Conservation (phyloP, 2,888 invertebrate species). For the Cephus spinipes region DNA sequence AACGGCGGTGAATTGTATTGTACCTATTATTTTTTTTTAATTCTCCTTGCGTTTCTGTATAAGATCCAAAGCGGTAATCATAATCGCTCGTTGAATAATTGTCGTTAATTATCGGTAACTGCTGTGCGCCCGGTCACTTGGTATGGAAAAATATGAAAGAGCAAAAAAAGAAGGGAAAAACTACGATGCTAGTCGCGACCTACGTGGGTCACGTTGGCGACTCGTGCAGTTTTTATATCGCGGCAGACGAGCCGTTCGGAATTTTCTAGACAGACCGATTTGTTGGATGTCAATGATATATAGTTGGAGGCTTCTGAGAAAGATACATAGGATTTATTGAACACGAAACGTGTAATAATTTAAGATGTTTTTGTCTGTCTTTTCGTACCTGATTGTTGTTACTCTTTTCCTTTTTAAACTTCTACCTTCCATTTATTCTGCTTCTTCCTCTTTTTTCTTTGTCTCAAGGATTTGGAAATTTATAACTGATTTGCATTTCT, state of each 20-base stretch:
- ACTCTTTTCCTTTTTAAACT: background rate
- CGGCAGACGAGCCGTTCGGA: background rate
- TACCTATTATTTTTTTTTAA: background rate
- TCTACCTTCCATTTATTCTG: constrained; percentile 2
- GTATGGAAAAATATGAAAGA: background rate
- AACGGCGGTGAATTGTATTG: background rate
- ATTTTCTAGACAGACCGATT: background rate
- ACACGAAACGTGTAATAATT: background rate
- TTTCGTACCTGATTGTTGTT: background rate
- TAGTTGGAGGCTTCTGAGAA: background rate
- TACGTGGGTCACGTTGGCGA: background rate
- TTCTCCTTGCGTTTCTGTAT: background rate
- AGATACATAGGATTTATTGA: background rate
- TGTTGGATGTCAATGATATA: background rate
- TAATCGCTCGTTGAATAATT: background rate
- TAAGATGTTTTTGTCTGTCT: background rate
- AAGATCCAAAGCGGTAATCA: background rate
- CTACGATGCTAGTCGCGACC: background rate
- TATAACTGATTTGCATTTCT: constrained; percentile 27
- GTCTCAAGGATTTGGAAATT: constrained; percentile 11
- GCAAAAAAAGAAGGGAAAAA: background rate
- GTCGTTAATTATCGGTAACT: background rate
- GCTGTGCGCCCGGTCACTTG: background rate
- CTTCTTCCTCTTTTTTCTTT: constrained; percentile 5
- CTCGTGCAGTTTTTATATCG: background rate